These are phyloP conservation scores for Apamea epomidion DNA, from an alignment of 2,888 invertebrate genomes.

Conservation along the genomic window DNA sequence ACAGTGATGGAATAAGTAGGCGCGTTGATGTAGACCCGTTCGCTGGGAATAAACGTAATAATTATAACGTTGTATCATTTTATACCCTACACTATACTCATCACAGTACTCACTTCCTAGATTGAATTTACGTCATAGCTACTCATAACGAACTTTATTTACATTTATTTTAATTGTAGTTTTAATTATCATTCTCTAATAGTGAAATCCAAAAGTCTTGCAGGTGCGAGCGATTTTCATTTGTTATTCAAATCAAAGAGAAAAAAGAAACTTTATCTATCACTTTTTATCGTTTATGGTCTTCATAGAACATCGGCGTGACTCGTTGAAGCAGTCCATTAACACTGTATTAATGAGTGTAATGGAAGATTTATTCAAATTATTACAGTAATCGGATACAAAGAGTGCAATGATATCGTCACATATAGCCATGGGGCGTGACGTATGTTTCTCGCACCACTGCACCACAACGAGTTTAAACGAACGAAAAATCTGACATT, in stretches of 20 bases:
- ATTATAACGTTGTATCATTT: conserved; percentile 1
- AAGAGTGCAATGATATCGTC: conserved; percentile 66
- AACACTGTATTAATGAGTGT: conserved; percentile 62
- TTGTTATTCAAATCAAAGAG: neutral
- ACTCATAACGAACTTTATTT: neutral
- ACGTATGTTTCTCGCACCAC: conserved; percentile 78
- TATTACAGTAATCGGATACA: conserved; percentile 65
- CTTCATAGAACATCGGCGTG: conserved; percentile 32
- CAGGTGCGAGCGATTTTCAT: neutral
- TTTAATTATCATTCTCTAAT: neutral
- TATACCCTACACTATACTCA: neutral
- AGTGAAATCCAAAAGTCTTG: neutral
- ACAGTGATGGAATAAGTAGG: neutral
- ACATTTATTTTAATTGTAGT: neutral
- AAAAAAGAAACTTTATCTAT: neutral
- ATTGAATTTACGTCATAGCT: neutral
- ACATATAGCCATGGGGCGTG: conserved; percentile 76
- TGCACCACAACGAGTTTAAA: conserved; percentile 77
- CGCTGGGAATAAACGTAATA: neutral
- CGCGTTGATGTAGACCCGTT: neutral
- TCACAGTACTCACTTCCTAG: neutral
- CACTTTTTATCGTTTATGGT: conserved; percentile 6
- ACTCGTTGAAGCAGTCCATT: conserved; percentile 65
- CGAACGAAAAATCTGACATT: conserved; percentile 82
- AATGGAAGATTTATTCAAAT: conserved; percentile 67